Conservation (phyloP, 2,888 invertebrate genomes). For the Amphipyra berbera region DNA sequence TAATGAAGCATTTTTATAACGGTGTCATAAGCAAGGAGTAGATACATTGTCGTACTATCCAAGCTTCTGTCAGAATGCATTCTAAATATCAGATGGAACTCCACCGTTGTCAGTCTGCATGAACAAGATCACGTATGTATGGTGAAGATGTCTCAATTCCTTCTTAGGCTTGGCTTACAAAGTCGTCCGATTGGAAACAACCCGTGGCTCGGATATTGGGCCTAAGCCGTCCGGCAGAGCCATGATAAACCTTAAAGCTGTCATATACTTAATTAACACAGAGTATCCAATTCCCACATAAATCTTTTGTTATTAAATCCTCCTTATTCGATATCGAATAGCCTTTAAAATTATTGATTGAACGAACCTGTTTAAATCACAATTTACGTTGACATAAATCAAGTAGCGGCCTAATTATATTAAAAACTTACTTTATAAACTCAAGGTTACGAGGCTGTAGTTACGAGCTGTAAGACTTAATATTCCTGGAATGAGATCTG, state of each 20-base stretch:
- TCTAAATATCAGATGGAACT: background rate
- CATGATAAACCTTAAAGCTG: conserved; percentile 56
- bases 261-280: conserved; percentile 66
- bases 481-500: conserved; percentile 54
- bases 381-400: conserved; percentile 23
- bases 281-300: conserved; percentile 59
- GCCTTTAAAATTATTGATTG: conserved; percentile 9
- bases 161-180: conserved; percentile 59
- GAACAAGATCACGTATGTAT: conserved; percentile 2
- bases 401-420: conserved; percentile 20
- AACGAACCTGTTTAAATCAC: conserved; percentile 14
- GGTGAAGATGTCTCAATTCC: conserved; percentile 10
- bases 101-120: background rate
- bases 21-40: no score
- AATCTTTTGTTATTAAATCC: conserved; percentile 62
- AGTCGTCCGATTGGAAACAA: conserved; percentile 69
- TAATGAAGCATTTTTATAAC: no score
- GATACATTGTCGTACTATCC: no score
- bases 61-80: no score
- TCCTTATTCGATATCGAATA: conserved; percentile 37
- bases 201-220: conserved; percentile 68
- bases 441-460: conserved; percentile 34
- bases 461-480: conserved; percentile 49
- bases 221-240: conserved; percentile 54
- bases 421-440: conserved; percentile 32